phyloP scores from a whole-genome alignment of 2,888 invertebrate species.

The Anthophora plumipes region DNA sequence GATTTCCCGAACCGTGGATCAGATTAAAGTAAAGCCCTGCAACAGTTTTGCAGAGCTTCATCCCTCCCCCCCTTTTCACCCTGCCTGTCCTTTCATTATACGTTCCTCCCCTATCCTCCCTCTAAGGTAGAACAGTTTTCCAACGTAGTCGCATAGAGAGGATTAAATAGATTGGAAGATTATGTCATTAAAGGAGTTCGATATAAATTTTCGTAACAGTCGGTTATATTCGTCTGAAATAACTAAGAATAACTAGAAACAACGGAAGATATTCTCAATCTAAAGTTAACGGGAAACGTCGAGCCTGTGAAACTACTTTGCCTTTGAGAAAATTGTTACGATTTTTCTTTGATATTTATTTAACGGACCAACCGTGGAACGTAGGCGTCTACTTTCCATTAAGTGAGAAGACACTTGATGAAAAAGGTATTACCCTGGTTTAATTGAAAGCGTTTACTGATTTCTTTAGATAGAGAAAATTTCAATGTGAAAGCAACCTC shows the following conservation, averaged over 20 bases:
- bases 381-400: slow-evolving; percentile 17
- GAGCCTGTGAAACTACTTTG: too few relatives aligned
- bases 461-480: slow-evolving; percentile 46
- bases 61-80: neutral
- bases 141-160: slow-evolving; percentile 1
- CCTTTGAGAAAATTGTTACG: slow-evolving; percentile 21
- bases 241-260: neutral
- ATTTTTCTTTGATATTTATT: slow-evolving; percentile 45
- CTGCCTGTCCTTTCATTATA: slow-evolving; percentile 16
- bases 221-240: neutral
- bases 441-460: slow-evolving; percentile 49
- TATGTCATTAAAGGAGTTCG: slow-evolving; percentile 28
- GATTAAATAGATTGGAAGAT: slow-evolving; percentile 47
- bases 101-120: neutral
- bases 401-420: slow-evolving; percentile 32
- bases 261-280: slow-evolving; percentile 4
- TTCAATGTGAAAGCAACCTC: slow-evolving; percentile 55
- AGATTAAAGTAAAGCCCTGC: slow-evolving; percentile 69
- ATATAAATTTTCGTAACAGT: slow-evolving; percentile 26
- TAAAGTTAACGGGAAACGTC: slow-evolving; percentile 18
- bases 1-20: slow-evolving; percentile 69
- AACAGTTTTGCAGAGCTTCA: slow-evolving; percentile 62
- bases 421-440: slow-evolving; percentile 36
- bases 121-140: slow-evolving; percentile 6
- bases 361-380: neutral